Evolutionary conservation across 2,113 vertebrate genomes (phyloP), one percentile per base, ranked within the genome.

Genomic region (Hyla sarda): DNA sequence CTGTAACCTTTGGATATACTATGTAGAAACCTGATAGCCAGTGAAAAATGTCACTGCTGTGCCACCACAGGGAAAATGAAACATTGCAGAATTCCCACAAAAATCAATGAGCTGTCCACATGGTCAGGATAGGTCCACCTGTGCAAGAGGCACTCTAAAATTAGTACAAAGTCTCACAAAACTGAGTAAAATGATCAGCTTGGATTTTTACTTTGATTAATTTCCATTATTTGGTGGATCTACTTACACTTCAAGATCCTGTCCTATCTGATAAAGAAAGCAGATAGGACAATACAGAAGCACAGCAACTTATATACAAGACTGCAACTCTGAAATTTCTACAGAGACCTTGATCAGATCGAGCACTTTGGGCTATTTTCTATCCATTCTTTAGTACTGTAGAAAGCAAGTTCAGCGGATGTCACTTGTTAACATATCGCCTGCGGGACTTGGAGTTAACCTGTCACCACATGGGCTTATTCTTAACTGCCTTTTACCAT

Each of bases 381-480:
- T n/a, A 79, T 54, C 28, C 50, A 56, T 79, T 79, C 76, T 58
- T 37, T 16, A 58, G 76, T 37, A 48, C 41, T 16, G 41, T 74
- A 74, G 41, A 74, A 74, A 74, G 76, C 76, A 79, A 37, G 76
- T 56, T 79, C 50, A 56, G 52, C 52, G 2, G 28, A 79, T 58
- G 76, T 79, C 30, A 37, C 50, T 79, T 79, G 76, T 58, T 79
- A 79, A 79, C 76, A 79, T 77, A 54, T 79, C 6, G 52, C 76
- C 50, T 79, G 30, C 30, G 12, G 52, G n/a, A 58, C 52, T 13
- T 32, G 2, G 76, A 58, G 52, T 79, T 79, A 79, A 79, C 75
- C 75, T 77, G 50, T 77, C 75, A 54, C 75, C 28, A 54, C 48
- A 77, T 56, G 75, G 48, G 75, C 30, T 77, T 77, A 77, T 77